Evolutionary conservation across 2,888 invertebrate genomes (phyloP).

Genomic region (Dynastes maya): DNA sequence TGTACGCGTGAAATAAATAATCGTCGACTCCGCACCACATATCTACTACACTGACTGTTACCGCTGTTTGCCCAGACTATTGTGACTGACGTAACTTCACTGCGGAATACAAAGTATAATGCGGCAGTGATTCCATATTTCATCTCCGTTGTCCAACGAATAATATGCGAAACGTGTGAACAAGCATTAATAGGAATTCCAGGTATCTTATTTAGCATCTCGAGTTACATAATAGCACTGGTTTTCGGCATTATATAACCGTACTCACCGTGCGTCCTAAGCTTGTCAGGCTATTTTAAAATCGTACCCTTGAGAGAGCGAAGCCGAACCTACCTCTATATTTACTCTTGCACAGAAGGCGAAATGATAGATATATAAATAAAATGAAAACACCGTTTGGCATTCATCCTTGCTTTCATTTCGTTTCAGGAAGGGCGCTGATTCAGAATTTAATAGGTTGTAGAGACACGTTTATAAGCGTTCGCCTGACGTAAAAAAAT

Average conservation of each 20-base stretch:
- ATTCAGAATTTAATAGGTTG: slow-evolving; percentile 12
- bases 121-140: no score
- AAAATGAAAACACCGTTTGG: slow-evolving; percentile 25
- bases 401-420: slow-evolving; percentile 11
- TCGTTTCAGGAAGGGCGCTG: slow-evolving; percentile 14
- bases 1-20: no score
- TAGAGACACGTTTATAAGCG: not conserved
- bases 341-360: not conserved
- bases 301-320: slow-evolving; percentile 16
- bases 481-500: not conserved
- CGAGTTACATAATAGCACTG: slow-evolving; percentile 2
- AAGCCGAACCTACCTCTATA: slow-evolving; percentile 26
- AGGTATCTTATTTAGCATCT: slow-evolving; percentile 1
- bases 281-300: slow-evolving; percentile 17
- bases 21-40: no score
- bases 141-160: no score
- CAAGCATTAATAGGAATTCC: not conserved
- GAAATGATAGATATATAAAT: slow-evolving; percentile 27
- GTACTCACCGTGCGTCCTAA: not conserved
- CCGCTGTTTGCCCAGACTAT: no score
- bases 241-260: slow-evolving; percentile 1
- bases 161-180: not conserved
- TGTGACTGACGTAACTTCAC: no score
- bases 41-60: no score
- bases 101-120: no score